These are phyloP conservation scores for Pachymerium ferrugineum DNA, from an alignment of 2,888 invertebrate species.

Conservation along the genomic window DNA sequence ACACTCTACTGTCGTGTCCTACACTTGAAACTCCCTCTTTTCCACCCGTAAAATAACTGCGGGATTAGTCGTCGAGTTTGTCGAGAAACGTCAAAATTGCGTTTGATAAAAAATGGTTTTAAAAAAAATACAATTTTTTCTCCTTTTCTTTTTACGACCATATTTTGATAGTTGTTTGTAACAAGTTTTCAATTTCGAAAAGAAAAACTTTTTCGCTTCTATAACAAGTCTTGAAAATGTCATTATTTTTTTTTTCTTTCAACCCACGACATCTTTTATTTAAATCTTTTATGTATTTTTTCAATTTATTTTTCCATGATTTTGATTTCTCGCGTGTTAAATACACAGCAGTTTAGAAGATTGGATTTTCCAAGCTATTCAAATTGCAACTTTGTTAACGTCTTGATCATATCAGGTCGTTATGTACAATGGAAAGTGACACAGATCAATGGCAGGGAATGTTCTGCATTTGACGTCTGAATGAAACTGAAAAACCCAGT, in stretches of 20 bases:
- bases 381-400: too few species aligned
- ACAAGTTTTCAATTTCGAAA: not conserved
- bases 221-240: too few species aligned
- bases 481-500: too few species aligned
- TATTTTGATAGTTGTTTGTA: not conserved
- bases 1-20: constrained; percentile 10
- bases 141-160: not conserved
- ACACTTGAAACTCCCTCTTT: constrained; percentile 15
- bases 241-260: not conserved
- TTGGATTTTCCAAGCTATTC: too few species aligned
- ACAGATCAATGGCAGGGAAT: not conserved
- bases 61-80: constrained; percentile 14
- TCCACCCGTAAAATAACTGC: constrained; percentile 6
- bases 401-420: too few species aligned
- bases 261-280: too few species aligned
- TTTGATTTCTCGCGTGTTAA: too few species aligned
- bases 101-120: not conserved
- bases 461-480: too few species aligned
- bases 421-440: too few species aligned
- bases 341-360: too few species aligned
- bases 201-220: not conserved
- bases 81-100: constrained; percentile 17
- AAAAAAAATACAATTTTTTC: not conserved
- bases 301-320: too few species aligned
- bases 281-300: too few species aligned